These are phyloP conservation scores for Cochlearius cochlearius DNA, from an alignment of 2,113 vertebrate genomes.

Conservation along the genomic window DNA sequence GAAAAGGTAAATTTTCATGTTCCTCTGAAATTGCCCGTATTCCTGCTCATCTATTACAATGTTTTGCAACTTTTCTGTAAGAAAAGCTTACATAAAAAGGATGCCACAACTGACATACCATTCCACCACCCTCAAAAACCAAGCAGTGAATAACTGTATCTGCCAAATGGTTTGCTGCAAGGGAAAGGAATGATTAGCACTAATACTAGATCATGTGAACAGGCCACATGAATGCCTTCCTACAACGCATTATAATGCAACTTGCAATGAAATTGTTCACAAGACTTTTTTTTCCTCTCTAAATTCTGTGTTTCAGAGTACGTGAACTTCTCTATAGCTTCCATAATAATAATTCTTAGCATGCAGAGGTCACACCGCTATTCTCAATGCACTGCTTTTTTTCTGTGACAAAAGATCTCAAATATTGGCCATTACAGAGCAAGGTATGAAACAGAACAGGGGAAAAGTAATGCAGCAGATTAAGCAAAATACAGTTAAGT, in stretches of 20 bases:
- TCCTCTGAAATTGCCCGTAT: not conserved
- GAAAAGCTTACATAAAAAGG: not conserved
- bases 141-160: not conserved
- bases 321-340: not conserved
- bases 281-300: not conserved
- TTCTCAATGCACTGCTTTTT: not conserved
- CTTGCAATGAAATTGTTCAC: not conserved
- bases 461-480: not conserved
- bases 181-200: not conserved
- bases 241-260: accelerated
- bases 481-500: not conserved
- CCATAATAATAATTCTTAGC: not conserved
- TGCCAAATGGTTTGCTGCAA: not conserved
- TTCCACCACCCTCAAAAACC: not conserved
- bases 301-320: not conserved
- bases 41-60: not conserved
- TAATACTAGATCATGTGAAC: not conserved
- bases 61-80: not conserved
- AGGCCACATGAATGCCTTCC: not conserved
- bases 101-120: too few relatives aligned
- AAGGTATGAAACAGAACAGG: not conserved
- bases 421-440: not conserved
- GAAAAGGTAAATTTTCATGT: not conserved
- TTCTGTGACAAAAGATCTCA: not conserved
- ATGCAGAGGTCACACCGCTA: accelerated